A percentile compares a stretch with the other conserved stretches of the same genome.
Conservation (phyloP, 2,113 vertebrate genomes). For the Microcebus tavaratra region DNA sequence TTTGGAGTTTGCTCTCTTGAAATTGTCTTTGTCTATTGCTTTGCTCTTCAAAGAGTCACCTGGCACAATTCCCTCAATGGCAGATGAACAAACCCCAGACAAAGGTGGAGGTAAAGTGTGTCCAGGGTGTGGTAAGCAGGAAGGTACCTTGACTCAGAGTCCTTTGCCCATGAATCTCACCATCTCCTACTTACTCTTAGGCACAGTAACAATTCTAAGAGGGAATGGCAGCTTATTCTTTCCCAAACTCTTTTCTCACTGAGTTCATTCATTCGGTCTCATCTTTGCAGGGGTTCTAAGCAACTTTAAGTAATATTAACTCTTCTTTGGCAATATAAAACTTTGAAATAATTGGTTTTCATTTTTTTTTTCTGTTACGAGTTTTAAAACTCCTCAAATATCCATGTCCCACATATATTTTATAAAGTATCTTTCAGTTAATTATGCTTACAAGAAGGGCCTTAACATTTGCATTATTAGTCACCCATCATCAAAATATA, state of each 20-base stretch:
- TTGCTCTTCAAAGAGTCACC: not conserved
- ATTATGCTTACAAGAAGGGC: not conserved
- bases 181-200: not conserved
- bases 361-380: constrained; percentile 20
- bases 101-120: not conserved
- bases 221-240: not conserved
- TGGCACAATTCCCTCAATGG: not conserved
- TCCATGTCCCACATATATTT: not conserved
- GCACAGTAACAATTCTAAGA: not conserved
- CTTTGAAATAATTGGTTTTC: constrained; percentile 32
- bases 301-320: constrained; percentile 44
- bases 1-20: not conserved
- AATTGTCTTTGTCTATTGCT: not conserved
- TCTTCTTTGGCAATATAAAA: not conserved
- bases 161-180: not conserved
- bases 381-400: not conserved
- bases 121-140: not conserved
- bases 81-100: not conserved
- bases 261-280: constrained; percentile 31
- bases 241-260: not conserved
- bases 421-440: not conserved
- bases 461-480: constrained; percentile 28
- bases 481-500: constrained; percentile 34
- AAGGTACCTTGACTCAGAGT: not conserved
- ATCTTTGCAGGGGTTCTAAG: not conserved